Conservation (phyloP, 2,888 invertebrate genomes). For the Drosophila tanythrix region DNA sequence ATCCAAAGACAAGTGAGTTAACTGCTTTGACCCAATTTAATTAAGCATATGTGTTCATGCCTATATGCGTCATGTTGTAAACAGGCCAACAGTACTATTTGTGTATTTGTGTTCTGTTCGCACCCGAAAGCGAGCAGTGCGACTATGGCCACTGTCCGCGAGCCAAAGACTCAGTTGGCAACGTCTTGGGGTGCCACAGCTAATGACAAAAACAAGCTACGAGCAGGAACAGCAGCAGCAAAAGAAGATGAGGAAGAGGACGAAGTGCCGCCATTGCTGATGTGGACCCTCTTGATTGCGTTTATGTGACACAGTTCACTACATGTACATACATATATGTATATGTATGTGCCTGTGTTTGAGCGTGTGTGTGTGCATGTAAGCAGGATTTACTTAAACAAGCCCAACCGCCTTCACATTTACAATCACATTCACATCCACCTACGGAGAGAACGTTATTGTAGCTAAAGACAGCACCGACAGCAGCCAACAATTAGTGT, state of each 20-base stretch:
- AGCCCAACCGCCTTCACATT: conserved; percentile 8
- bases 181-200: conserved; percentile 48
- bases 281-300: conserved; percentile 49
- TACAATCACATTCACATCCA: conserved; percentile 17
- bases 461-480: conserved; percentile 67
- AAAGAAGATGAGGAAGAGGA: conserved; percentile 11
- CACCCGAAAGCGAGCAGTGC: conserved; percentile 38
- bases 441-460: conserved; percentile 54
- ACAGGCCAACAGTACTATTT: neutral
- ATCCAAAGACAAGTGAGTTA: conserved; percentile 77
- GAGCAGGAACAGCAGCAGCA: conserved; percentile 11
- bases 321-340: neutral
- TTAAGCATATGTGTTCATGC: conserved; percentile 56
- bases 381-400: conserved; percentile 52
- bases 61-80: conserved; percentile 28
- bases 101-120: conserved; percentile 47
- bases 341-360: conserved; percentile 9
- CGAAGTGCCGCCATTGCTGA: conserved; percentile 40
- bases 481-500: conserved; percentile 76
- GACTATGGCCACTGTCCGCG: conserved; percentile 41
- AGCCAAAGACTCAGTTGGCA: conserved; percentile 32
- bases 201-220: conserved; percentile 61
- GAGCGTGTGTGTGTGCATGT: conserved; percentile 25
- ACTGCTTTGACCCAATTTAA: conserved; percentile 78
- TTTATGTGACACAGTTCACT: conserved; percentile 21